Evolutionary conservation across 2,888 invertebrate species (phyloP).

Genomic region (Antheraea assamensis): DNA sequence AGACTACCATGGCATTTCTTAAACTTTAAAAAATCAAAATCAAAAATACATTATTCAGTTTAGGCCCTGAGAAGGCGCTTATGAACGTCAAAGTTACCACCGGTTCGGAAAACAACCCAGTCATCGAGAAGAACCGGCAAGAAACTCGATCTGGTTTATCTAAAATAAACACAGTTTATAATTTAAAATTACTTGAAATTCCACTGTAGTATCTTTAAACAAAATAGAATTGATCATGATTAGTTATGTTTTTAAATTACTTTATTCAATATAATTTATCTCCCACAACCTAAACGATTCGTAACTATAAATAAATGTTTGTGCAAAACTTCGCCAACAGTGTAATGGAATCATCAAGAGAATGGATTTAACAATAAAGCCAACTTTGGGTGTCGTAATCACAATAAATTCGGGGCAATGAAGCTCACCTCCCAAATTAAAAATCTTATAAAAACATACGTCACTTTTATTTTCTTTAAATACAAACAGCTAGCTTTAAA

Average conservation of each 20-base stretch:
- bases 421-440: constrained; percentile 48
- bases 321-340: constrained; percentile 31
- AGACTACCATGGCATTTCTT: not conserved
- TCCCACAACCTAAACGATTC: not conserved
- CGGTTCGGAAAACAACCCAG: no score
- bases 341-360: constrained; percentile 41
- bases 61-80: no score
- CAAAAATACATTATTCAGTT: no score
- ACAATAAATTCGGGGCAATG: constrained; percentile 60
- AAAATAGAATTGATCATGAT: not conserved
- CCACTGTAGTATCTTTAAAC: not conserved
- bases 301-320: constrained; percentile 22
- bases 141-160: no score
- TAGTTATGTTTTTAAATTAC: not conserved
- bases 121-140: no score
- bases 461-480: constrained; percentile 26
- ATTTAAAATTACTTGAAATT: not conserved
- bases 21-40: not conserved
- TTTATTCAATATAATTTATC: not conserved
- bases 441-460: constrained; percentile 42
- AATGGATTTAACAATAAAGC: constrained; percentile 45
- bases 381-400: constrained; percentile 52
- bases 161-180: not conserved
- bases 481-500: not conserved
- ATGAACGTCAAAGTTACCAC: no score